phyloP scores from a whole-genome alignment of 2,888 invertebrate genomes.

The Onthophagus sagittarius region DNA sequence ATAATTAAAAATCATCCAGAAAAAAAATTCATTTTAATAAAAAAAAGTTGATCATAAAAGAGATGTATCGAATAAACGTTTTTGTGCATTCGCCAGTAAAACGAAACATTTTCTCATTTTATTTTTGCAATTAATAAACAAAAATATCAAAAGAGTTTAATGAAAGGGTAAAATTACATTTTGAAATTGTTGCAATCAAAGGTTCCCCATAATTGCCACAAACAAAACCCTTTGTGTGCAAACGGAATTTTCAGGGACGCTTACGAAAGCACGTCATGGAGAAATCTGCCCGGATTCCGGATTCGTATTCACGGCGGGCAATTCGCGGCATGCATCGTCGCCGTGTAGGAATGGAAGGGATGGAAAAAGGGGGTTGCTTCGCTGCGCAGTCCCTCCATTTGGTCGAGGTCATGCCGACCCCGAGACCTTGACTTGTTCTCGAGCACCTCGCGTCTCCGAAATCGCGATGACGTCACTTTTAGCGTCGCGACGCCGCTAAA shows the following conservation, averaged over 20 bases:
- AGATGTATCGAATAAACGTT: no score
- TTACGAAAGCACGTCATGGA: background rate
- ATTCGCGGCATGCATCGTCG: background rate
- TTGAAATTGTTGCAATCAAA: background rate
- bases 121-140: background rate
- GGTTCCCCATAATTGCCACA: background rate
- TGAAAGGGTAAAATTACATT: background rate
- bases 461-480: background rate
- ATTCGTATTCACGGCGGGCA: background rate
- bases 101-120: no score
- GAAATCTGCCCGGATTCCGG: background rate
- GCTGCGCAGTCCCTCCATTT: conserved; percentile 21
- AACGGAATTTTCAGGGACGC: background rate
- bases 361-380: background rate
- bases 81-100: no score
- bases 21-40: no score
- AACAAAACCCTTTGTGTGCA: background rate
- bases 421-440: conserved; percentile 34
- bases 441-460: conserved; percentile 23
- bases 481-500: background rate
- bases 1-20: no score
- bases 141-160: background rate
- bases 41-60: no score
- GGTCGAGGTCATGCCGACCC: conserved; percentile 34
- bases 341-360: background rate